Conservation (phyloP, 2,113 vertebrate species). For the Vulpes lagopus region DNA sequence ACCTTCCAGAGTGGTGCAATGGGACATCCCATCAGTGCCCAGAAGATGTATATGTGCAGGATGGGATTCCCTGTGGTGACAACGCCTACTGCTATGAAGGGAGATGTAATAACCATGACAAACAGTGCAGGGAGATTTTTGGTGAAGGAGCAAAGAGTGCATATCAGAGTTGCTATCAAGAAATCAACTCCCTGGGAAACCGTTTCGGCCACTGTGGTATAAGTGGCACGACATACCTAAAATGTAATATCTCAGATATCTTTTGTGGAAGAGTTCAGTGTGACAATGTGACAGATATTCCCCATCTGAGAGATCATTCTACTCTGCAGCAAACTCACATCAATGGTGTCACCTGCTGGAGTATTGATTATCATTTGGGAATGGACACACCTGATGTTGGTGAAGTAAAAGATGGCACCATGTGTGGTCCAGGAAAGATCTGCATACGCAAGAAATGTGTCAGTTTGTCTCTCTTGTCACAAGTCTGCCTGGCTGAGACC, state of each 20-base stretch:
- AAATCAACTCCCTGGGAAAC: conserved; percentile 74
- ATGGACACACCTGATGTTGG: not conserved
- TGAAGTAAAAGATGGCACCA: conserved; percentile 71
- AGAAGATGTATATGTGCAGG: conserved; percentile 72
- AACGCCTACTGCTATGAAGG: conserved; percentile 69
- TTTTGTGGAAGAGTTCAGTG: conserved; percentile 79
- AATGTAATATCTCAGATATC: conserved; percentile 58
- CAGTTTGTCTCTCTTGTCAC: conserved; percentile 49
- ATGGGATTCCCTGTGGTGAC: conserved; percentile 62
- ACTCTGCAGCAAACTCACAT: not conserved
- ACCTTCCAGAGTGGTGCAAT: conserved; percentile 79
- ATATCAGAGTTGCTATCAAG: conserved; percentile 68
- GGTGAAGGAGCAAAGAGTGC: conserved; percentile 73
- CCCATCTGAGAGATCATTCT: not conserved
- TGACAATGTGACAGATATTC: conserved; percentile 55
- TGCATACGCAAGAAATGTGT: conserved; percentile 71
- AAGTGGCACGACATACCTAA: conserved; percentile 32
- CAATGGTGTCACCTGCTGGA: conserved; percentile 42
- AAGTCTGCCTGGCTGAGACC: conserved; percentile 56
- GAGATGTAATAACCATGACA: conserved; percentile 60
- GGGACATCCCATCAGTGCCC: conserved; percentile 77
- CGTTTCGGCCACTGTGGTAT: conserved; percentile 76
- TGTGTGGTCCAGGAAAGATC: conserved; percentile 68
- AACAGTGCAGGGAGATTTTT: conserved; percentile 75
- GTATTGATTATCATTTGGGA: not conserved